Conservation (phyloP, 2,797 vertebrate species). For the Carduelis carduelis region DNA sequence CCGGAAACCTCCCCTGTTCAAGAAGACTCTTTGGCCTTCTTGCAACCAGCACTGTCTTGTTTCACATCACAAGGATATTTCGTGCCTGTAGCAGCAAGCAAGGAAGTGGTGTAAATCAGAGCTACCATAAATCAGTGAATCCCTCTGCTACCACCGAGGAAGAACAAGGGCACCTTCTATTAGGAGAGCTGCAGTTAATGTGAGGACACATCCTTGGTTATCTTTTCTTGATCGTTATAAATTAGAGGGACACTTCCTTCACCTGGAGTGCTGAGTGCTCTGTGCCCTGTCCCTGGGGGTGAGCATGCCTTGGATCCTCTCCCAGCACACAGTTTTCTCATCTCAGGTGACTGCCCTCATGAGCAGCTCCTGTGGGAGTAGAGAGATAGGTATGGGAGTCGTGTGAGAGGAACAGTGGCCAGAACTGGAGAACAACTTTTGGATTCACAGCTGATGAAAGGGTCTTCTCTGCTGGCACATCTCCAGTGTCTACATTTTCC, state of each 20-base stretch:
- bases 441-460: background rate
- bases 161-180: constrained; percentile 21
- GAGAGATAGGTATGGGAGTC: background rate
- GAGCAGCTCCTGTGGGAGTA: background rate
- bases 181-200: constrained; percentile 1
- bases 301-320: background rate
- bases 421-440: background rate
- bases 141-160: background rate
- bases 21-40: background rate
- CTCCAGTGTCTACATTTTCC: background rate
- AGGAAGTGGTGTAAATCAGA: background rate
- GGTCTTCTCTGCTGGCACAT: background rate
- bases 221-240: background rate
- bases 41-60: background rate
- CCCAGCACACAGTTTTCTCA: background rate
- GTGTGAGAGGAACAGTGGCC: background rate
- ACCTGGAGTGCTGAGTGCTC: rapidly evolving
- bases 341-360: rapidly evolving
- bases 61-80: background rate
- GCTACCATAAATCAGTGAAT: constrained; percentile 4
- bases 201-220: background rate
- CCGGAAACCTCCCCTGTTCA: rapidly evolving
- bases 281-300: background rate
- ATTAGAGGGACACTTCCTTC: background rate
- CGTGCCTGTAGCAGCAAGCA: background rate